phyloP scores from a whole-genome alignment of 2,888 invertebrate species.

The Bursaphelenchus okinawaensis region DNA sequence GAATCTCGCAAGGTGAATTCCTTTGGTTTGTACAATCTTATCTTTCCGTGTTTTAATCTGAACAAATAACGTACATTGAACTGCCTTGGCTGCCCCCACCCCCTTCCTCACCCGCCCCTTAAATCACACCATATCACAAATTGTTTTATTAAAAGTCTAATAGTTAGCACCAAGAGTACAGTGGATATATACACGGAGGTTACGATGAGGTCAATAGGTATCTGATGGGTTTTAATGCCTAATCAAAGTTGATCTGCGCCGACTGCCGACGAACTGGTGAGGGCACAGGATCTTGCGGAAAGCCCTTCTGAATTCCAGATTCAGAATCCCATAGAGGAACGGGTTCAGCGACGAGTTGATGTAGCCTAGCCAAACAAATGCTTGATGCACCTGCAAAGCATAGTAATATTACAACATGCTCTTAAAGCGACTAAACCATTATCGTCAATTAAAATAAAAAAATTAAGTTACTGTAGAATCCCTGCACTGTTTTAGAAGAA shows the following conservation, averaged over 20 bases:
- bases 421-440: no score
- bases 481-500: no score
- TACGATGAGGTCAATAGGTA: background rate
- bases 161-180: background rate
- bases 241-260: slow-evolving; percentile 14
- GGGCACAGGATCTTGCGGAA: slow-evolving; percentile 57
- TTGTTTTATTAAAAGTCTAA: background rate
- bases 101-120: background rate
- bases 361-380: slow-evolving; percentile 57
- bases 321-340: slow-evolving; percentile 56
- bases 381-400: slow-evolving; percentile 55
- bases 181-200: background rate
- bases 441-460: no score
- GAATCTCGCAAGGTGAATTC: background rate
- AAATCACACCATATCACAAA: background rate
- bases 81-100: background rate
- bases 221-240: no score
- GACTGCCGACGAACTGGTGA: slow-evolving; percentile 38
- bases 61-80: background rate
- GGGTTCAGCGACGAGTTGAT: slow-evolving; percentile 55
- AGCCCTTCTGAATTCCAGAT: slow-evolving; percentile 56
- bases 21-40: background rate
- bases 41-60: background rate
- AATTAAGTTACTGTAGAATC: no score
- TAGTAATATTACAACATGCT: no score